phyloP scores from a whole-genome alignment of 2,113 vertebrate genomes.

The Chaetorhynchus papuensis region DNA sequence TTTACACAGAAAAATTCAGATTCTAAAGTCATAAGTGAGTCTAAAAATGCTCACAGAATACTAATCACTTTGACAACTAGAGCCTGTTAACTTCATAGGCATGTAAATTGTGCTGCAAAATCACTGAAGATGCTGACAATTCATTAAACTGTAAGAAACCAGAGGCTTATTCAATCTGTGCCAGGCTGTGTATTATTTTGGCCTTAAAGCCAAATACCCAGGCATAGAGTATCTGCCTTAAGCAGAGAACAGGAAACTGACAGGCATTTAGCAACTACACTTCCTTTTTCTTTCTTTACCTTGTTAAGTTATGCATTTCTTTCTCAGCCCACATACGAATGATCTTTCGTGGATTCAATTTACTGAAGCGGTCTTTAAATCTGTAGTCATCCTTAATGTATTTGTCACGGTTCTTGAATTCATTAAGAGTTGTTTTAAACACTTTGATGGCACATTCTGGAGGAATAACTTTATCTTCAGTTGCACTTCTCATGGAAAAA shows the following conservation, averaged over 20 bases:
- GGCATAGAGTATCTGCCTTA: neutral
- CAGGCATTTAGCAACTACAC: neutral
- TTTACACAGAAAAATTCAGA: neutral
- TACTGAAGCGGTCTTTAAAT: slow-evolving; percentile 96
- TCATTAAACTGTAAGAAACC: neutral
- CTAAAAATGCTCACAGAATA: neutral
- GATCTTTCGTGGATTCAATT: slow-evolving; percentile 93
- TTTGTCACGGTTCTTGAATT: slow-evolving; percentile 96
- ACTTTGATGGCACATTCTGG: slow-evolving; percentile 94
- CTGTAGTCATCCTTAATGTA: slow-evolving; percentile 99
- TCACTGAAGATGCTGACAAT: neutral
- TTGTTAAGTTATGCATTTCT: slow-evolving; percentile 95
- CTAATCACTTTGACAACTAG: neutral
- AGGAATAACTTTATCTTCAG: slow-evolving; percentile 79
- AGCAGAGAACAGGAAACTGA: neutral
- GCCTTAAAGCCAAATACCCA: neutral
- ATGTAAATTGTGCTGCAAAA: neutral
- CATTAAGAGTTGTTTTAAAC: slow-evolving; percentile 97
- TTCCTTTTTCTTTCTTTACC: slow-evolving; percentile 66
- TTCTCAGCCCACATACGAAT: slow-evolving; percentile 98
- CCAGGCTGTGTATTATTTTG: neutral
- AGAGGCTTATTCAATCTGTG: neutral
- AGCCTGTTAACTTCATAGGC: neutral
- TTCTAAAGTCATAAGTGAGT: neutral
- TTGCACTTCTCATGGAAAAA: slow-evolving; percentile 59